A percentile compares a stretch with the other conserved stretches of the same genome.
Conservation (phyloP, 2,797 vertebrate genomes). For the Ptychadena robeensis region DNA sequence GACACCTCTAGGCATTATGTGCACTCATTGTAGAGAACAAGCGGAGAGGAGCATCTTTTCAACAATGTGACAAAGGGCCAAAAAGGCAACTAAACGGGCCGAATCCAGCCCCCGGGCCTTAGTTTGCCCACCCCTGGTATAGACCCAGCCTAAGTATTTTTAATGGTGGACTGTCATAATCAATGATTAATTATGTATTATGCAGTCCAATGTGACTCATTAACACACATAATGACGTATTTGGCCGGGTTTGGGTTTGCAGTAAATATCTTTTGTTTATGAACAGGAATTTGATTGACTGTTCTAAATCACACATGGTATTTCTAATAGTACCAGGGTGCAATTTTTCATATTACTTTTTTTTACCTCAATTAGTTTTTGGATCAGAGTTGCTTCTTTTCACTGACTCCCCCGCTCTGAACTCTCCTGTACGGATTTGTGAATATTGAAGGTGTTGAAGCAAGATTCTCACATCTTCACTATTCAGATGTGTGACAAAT, state of each 20-base stretch:
- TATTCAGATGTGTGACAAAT: conserved; percentile 35
- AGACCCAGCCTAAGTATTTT: too few relatives aligned
- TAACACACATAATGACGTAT: not conserved
- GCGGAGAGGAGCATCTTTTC: too few relatives aligned
- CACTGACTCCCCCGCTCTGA: not conserved
- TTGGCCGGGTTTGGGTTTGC: not conserved
- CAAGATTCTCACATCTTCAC: conserved; percentile 16
- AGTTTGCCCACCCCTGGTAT: too few relatives aligned
- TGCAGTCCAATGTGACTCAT: too few relatives aligned
- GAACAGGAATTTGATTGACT: not conserved
- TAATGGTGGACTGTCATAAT: too few relatives aligned
- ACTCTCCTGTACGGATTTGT: not conserved
- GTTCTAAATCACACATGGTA: not conserved
- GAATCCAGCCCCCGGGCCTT: too few relatives aligned
- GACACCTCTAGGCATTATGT: too few relatives aligned
- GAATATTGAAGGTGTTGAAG: conserved; percentile 2
- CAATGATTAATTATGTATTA: too few relatives aligned
- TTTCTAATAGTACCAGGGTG: not conserved
- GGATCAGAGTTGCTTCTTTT: not conserved
- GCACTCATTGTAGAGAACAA: too few relatives aligned
- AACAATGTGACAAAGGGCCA: too few relatives aligned
- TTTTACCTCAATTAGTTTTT: conserved; percentile 17
- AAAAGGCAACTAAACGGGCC: too few relatives aligned
- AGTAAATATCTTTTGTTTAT: not conserved
- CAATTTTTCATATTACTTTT: not conserved